Percentiles rank a stretch among this genome's conserved stretches.
Conservation (phyloP, 2,888 invertebrate species). For the Tetragonisca angustula region DNA sequence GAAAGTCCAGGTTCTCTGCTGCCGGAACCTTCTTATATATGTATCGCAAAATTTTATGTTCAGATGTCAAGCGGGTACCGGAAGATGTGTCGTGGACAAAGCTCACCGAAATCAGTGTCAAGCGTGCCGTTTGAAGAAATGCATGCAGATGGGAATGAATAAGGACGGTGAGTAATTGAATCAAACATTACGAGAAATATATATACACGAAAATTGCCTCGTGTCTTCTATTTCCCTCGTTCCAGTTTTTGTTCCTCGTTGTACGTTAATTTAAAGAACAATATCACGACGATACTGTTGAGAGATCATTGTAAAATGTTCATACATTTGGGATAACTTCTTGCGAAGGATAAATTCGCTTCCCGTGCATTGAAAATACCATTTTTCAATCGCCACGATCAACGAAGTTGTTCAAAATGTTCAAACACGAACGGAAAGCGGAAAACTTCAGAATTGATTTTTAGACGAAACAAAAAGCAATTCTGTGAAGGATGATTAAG, state of each 20-base stretch:
- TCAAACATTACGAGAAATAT: neutral
- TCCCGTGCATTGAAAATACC: neutral
- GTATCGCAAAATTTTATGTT: slow-evolving; percentile 31
- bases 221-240: neutral
- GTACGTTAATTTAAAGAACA: neutral
- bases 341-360: neutral
- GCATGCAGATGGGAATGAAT: slow-evolving; percentile 99
- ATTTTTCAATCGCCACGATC: neutral
- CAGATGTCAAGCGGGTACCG: slow-evolving; percentile 99
- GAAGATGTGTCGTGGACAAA: slow-evolving; percentile 98
- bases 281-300: neutral
- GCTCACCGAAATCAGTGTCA: slow-evolving; percentile 99
- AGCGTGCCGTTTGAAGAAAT: slow-evolving; percentile 99
- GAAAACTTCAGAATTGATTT: slow-evolving; percentile 23
- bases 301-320: neutral
- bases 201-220: slow-evolving; percentile 15
- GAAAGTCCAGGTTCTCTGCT: neutral
- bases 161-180: slow-evolving; percentile 95
- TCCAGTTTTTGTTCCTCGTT: slow-evolving; percentile 9
- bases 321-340: slow-evolving; percentile 36
- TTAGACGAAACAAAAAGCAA: slow-evolving; percentile 4
- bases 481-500: slow-evolving; percentile 15
- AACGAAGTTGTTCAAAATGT: slow-evolving; percentile 43
- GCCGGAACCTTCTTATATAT: slow-evolving; percentile 10
- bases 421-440: slow-evolving; percentile 8